A percentile compares a stretch with the other conserved stretches of the same genome.
Evolutionary conservation across 1,140 invertebrate genomes (phyloP).

Genomic region (Drosophila prosaltans): DNA sequence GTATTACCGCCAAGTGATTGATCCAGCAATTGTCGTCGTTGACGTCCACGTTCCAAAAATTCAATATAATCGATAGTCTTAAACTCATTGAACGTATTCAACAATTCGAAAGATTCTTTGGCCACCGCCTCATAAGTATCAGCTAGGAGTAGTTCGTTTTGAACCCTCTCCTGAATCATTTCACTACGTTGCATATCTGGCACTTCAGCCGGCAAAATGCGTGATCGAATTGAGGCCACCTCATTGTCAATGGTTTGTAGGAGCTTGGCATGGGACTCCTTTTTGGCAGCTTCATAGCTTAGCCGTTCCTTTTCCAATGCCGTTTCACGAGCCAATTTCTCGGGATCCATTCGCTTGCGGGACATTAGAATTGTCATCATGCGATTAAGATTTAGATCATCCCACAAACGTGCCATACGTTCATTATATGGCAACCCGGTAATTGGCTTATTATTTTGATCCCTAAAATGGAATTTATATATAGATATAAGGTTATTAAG

Average conservation of each 20-base stretch:
- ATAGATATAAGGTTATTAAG: no score
- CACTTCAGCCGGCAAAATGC: conserved; percentile 69
- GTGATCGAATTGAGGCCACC: conserved; percentile 58
- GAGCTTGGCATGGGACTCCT: conserved; percentile 61
- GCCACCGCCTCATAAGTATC: conserved; percentile 52
- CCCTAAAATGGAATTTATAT: neutral
- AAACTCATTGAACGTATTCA: conserved; percentile 57
- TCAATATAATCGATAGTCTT: conserved; percentile 67
- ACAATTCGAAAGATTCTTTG: conserved; percentile 41
- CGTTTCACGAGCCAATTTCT: conserved; percentile 75
- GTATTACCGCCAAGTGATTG: conserved; percentile 76
- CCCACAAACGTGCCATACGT: conserved; percentile 67
- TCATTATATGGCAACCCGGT: conserved; percentile 57
- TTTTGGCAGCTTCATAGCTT: conserved; percentile 71
- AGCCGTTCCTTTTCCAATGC: conserved; percentile 72
- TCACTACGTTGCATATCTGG: conserved; percentile 66
- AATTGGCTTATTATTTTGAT: conserved; percentile 1
- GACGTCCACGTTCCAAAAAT: conserved; percentile 63
- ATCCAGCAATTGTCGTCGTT: conserved; percentile 69
- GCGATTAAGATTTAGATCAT: conserved; percentile 76
- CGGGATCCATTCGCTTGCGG: conserved; percentile 77
- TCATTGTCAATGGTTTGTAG: conserved; percentile 64
- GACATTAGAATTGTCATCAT: conserved; percentile 77
- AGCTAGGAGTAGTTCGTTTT: conserved; percentile 45
- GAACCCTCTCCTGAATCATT: conserved; percentile 63